Percentiles rank a stretch among this genome's conserved stretches.
Conservation (phyloP, 2,797 vertebrate species). For the Tapirus indicus region DNA sequence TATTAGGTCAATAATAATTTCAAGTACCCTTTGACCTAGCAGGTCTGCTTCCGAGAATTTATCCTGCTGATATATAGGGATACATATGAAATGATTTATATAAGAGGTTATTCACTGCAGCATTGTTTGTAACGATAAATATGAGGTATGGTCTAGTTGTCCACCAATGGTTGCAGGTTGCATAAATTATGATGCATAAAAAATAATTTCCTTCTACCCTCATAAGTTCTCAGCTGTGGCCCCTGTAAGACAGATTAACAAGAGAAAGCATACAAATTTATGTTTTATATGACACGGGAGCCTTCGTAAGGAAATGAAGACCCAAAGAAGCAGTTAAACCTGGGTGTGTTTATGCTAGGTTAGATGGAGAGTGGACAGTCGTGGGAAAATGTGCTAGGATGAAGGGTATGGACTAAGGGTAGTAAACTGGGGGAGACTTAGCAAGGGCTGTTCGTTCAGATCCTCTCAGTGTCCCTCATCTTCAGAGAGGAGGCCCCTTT, state of each 20-base stretch:
- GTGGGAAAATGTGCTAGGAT: neutral
- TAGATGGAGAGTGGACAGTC: neutral
- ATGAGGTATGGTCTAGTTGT: neutral
- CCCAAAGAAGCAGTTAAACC: neutral
- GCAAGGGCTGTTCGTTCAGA: neutral
- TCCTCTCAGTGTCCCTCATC: neutral
- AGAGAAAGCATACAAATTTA: neutral
- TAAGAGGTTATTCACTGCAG: neutral
- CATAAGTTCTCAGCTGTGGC: neutral
- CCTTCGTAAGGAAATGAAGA: neutral
- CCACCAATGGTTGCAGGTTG: neutral
- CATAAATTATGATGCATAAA: slow-evolving; percentile 1
- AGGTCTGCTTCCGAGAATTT: neutral
- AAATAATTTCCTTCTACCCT: neutral
- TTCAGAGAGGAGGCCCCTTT: neutral
- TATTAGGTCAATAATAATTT: neutral
- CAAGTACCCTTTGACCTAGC: neutral
- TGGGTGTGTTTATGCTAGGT: neutral
- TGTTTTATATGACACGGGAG: neutral
- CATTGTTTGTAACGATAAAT: neutral
- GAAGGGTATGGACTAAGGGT: neutral
- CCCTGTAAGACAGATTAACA: neutral
- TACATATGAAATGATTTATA: neutral
- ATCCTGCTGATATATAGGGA: neutral
- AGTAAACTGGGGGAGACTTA: no score